Evolutionary conservation across 2,888 invertebrate species (phyloP).

Genomic region (Acronicta aceris): DNA sequence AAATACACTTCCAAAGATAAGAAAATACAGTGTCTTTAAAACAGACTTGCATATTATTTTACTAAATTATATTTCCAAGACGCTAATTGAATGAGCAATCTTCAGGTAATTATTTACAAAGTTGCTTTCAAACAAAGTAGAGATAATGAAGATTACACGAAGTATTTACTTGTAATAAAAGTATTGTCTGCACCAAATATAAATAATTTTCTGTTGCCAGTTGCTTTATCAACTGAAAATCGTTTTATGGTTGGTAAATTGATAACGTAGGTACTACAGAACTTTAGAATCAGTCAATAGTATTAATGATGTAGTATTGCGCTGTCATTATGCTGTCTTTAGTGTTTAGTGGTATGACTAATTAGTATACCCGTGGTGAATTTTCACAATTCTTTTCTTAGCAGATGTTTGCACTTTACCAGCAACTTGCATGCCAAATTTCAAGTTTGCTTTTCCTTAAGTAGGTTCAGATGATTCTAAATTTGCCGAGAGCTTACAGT

Average conservation of each 20-base stretch:
- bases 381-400: too few relatives aligned
- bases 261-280: conserved; percentile 3
- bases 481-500: too few relatives aligned
- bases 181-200: neutral
- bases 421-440: too few relatives aligned
- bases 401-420: too few relatives aligned
- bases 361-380: too few relatives aligned
- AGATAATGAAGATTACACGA: conserved; percentile 9
- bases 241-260: conserved; percentile 18
- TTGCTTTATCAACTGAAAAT: conserved; percentile 21
- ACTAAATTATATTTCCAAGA: neutral
- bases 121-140: conserved; percentile 8
- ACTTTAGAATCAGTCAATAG: neutral
- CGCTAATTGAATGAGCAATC: conserved; percentile 1
- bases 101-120: conserved; percentile 12
- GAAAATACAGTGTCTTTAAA: neutral
- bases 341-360: neutral
- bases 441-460: too few relatives aligned
- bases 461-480: too few relatives aligned
- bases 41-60: neutral
- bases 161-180: conserved; percentile 18
- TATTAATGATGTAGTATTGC: neutral
- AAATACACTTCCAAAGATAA: neutral
- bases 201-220: conserved; percentile 21
- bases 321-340: neutral